Evolutionary conservation across 2,797 vertebrate species (phyloP), one percentile per base, ranked within the genome.

Genomic region (Onychomys arenicola): DNA sequence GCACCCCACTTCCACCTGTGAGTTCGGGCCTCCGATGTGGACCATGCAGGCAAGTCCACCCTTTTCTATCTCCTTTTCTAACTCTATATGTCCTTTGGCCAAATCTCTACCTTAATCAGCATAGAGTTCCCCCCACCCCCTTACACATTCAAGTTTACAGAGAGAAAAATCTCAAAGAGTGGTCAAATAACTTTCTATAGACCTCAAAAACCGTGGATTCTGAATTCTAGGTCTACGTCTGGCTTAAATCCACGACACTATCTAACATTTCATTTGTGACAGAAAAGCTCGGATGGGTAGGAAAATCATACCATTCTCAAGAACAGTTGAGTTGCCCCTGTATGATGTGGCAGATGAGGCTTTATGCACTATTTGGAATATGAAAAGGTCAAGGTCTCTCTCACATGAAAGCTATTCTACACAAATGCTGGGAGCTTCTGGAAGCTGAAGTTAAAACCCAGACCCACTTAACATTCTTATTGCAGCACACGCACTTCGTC

Each of bases 401-500:
- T 88, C 49, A 23, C 27, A 8, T 1, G 19, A 86, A 63, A 86
- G 34, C 34, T 89, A 7, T 52, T 95, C n/a, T 34, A 10, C 40
- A 69, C 43, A n/a, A 89, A 78, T 65, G 37, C 14, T 43, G 40
- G 52, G 23, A 92, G 59, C 3, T 91, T 90, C 91, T 89, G 85
- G 93, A 94, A 93, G 75, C 29, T 88, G 23, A 95, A 87, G 65
- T 86, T 90, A 93, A 96, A 96, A 89, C 43, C 87, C 78, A 91
- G 29, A 78, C 46, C 90, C 61, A 80, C 87, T 96, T 94, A 83
- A 32, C 95, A 96, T 49, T 90, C 73, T 82, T 95, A 27, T 61
- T 71, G 95, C 59, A 91, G 57, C 49, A 3, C 37, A 57, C 55
- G 78, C 61, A 84, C 46, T 40, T 92, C 25, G 73, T 71, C 59